Conservation (phyloP, 2,888 invertebrate genomes). For the Drosophila subsilvestris region DNA sequence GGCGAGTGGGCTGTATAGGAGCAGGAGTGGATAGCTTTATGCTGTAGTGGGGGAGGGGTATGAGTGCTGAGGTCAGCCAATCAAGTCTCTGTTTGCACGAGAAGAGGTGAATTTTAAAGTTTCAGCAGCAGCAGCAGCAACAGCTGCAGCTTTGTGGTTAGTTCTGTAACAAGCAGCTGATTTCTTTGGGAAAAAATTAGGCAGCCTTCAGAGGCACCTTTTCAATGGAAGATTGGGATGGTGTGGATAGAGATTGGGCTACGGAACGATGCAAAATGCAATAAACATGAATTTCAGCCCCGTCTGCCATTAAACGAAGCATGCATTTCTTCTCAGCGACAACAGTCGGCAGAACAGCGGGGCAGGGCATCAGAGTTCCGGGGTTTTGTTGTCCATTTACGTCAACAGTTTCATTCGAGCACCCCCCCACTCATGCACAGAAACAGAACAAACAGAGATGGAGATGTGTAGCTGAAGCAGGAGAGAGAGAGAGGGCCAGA, state of each 20-base stretch:
- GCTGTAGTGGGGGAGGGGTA: neutral
- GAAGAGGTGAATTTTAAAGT: conserved; percentile 63
- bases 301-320: conserved; percentile 67
- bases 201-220: conserved; percentile 32
- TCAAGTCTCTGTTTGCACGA: conserved; percentile 63
- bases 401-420: conserved; percentile 74
- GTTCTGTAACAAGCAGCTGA: conserved; percentile 24
- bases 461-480: neutral
- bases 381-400: conserved; percentile 76
- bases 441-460: conserved; percentile 6
- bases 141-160: conserved; percentile 52
- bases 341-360: conserved; percentile 19
- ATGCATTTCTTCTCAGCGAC: conserved; percentile 55
- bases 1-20: neutral
- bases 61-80: conserved; percentile 59
- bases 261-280: conserved; percentile 60
- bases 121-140: conserved; percentile 15
- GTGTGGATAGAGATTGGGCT: conserved; percentile 28
- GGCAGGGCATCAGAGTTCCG: conserved; percentile 66
- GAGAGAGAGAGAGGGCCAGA: neutral
- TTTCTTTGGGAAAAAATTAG: conserved; percentile 58
- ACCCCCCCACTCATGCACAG: conserved; percentile 33
- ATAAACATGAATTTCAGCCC: conserved; percentile 64
- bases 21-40: neutral
- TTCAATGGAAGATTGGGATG: conserved; percentile 7